Evolutionary conservation across 2,888 invertebrate species (phyloP).

Genomic region (Mesorhabditis spiculigera): DNA sequence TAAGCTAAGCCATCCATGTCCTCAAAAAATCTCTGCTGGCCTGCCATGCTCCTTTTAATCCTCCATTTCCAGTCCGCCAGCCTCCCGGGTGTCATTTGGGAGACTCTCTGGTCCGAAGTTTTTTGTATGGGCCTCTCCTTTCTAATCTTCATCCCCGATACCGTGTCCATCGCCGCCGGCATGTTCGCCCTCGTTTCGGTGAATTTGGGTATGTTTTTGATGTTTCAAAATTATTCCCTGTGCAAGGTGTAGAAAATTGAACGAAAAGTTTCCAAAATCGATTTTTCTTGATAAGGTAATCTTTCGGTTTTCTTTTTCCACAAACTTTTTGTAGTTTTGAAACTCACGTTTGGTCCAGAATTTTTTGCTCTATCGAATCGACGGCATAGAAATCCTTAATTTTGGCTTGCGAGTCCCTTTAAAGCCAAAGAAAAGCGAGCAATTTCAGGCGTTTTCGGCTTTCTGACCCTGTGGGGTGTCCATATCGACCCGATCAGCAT

Average conservation of each 20-base stretch:
- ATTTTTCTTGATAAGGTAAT: too few relatives aligned
- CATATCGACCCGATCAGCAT: constrained; percentile 43
- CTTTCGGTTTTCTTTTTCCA: too few relatives aligned
- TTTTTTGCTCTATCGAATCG: too few relatives aligned
- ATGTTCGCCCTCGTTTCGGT: constrained; percentile 40
- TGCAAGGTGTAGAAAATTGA: neutral
- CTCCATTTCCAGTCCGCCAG: constrained; percentile 24
- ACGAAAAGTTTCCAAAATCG: neutral
- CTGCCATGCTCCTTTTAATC: too few relatives aligned
- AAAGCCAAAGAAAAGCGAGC: neutral
- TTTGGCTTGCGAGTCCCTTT: too few relatives aligned
- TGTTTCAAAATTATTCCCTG: too few relatives aligned
- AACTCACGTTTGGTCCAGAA: too few relatives aligned
- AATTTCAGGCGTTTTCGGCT: constrained; percentile 31
- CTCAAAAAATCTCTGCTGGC: too few relatives aligned
- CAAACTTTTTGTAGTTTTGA: too few relatives aligned
- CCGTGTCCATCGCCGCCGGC: constrained; percentile 36
- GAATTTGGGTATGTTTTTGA: constrained; percentile 26
- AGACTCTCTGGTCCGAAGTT: constrained; percentile 40
- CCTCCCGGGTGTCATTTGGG: constrained; percentile 37
- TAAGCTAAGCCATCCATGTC: too few relatives aligned
- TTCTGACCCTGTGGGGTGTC: constrained; percentile 39
- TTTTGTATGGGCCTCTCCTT: constrained; percentile 42
- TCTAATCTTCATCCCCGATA: constrained; percentile 37
- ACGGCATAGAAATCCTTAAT: too few relatives aligned